These are phyloP conservation scores for Conger conger DNA, from an alignment of 2,113 vertebrate genomes.

Conservation along the genomic window DNA sequence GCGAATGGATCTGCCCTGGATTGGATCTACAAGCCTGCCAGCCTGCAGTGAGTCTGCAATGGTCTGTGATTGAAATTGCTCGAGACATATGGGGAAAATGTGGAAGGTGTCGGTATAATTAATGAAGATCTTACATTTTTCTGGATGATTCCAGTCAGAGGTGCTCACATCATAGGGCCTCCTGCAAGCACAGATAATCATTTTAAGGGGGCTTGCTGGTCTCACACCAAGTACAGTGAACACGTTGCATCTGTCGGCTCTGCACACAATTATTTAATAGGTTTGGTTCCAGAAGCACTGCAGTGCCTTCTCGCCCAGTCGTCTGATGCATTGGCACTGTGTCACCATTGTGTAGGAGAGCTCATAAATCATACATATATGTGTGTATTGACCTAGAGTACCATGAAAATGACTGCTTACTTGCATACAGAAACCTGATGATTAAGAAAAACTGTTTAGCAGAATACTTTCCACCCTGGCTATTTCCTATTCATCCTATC, in stretches of 20 bases:
- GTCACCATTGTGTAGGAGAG: background rate
- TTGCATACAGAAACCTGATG: background rate
- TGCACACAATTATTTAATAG: background rate
- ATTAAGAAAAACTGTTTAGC: no score
- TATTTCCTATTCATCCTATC: background rate
- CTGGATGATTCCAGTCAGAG: background rate
- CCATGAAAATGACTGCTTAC: background rate
- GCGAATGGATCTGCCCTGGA: background rate
- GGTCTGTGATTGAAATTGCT: background rate
- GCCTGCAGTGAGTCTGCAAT: background rate
- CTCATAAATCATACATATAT: background rate
- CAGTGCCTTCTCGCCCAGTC: background rate
- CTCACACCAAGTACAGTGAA: constrained; percentile 2
- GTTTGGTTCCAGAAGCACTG: background rate
- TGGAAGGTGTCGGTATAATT: background rate
- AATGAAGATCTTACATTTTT: constrained; percentile 6
- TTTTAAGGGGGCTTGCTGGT: background rate
- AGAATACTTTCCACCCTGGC: background rate
- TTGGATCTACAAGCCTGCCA: background rate
- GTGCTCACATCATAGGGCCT: background rate
- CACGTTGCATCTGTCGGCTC: background rate
- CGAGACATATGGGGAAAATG: background rate
- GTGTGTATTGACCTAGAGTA: background rate
- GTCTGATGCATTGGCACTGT: background rate
- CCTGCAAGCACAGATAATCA: background rate